These are phyloP conservation scores for Hermetia illucens DNA, from an alignment of 1,140 invertebrate species.

Conservation along the genomic window DNA sequence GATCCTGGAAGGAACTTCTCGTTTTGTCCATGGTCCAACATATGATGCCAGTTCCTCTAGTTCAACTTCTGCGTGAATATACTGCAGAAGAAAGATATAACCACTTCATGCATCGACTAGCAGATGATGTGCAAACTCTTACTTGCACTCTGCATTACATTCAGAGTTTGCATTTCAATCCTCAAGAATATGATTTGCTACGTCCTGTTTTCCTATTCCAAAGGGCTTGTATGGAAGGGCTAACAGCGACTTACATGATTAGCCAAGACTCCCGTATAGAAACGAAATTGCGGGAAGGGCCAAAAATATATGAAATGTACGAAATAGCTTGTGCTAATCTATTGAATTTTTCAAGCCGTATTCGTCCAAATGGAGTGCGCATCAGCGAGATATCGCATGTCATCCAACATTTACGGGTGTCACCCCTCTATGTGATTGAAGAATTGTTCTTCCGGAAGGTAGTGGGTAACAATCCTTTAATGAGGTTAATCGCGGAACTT, in stretches of 20 bases:
- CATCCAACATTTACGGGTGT: slow-evolving; percentile 51
- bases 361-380: slow-evolving; percentile 54
- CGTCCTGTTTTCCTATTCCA: slow-evolving; percentile 78
- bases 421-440: slow-evolving; percentile 63
- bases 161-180: slow-evolving; percentile 60
- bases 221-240: slow-evolving; percentile 44
- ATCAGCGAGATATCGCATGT: slow-evolving; percentile 72
- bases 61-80: slow-evolving; percentile 38
- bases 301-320: slow-evolving; percentile 55
- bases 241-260: too few relatives aligned
- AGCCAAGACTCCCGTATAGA: slow-evolving; percentile 16
- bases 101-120: slow-evolving; percentile 24
- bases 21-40: slow-evolving; percentile 80
- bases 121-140: slow-evolving; percentile 53
- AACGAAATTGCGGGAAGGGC: slow-evolving; percentile 48
- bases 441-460: slow-evolving; percentile 85
- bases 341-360: slow-evolving; percentile 33
- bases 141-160: slow-evolving; percentile 64
- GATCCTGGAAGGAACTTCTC: slow-evolving; percentile 87
- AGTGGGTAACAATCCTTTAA: slow-evolving; percentile 79
- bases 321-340: slow-evolving; percentile 72
- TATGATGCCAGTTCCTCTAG: slow-evolving; percentile 59
- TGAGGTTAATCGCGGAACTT: slow-evolving; percentile 77
- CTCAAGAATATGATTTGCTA: slow-evolving; percentile 76
- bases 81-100: slow-evolving; percentile 22